Percentiles rank a stretch among this genome's conserved stretches.
phyloP scores from a whole-genome alignment of 2,113 vertebrate species.

The Pelecanoides urinatrix region DNA sequence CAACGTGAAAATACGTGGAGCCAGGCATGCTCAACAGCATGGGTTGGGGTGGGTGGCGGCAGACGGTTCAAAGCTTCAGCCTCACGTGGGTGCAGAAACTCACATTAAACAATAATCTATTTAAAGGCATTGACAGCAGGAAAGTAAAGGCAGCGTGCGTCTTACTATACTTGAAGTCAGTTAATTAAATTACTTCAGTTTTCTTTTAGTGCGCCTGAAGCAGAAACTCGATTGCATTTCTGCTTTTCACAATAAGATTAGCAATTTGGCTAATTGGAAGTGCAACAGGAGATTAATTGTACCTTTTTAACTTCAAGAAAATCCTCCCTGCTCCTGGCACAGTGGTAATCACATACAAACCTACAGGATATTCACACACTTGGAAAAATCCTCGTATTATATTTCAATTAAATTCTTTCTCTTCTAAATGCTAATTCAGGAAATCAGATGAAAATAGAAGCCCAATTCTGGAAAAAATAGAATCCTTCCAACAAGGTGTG shows the following conservation, averaged over 20 bases:
- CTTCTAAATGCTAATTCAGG: slow-evolving; percentile 31
- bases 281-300: slow-evolving; percentile 76
- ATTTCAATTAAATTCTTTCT: slow-evolving; percentile 46
- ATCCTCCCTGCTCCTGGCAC: slow-evolving; percentile 50
- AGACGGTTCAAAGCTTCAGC: neutral
- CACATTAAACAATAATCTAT: slow-evolving; percentile 2
- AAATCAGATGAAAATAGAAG: slow-evolving; percentile 1
- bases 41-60: neutral
- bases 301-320: slow-evolving; percentile 69
- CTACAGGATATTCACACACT: neutral
- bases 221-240: slow-evolving; percentile 72
- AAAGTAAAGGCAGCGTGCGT: slow-evolving; percentile 22
- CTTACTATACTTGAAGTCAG: slow-evolving; percentile 64
- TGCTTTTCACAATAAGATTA: slow-evolving; percentile 72
- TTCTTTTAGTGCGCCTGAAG: slow-evolving; percentile 62
- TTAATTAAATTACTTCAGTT: slow-evolving; percentile 76
- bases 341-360: neutral
- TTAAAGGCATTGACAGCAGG: slow-evolving; percentile 45
- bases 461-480: neutral
- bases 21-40: fast-evolving
- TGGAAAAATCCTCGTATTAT: neutral
- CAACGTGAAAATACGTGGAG: fast-evolving
- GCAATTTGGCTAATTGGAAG: slow-evolving; percentile 79
- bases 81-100: neutral
- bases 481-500: neutral